Conservation (phyloP, 2,113 vertebrate species). For the Vulpes vulpes region DNA sequence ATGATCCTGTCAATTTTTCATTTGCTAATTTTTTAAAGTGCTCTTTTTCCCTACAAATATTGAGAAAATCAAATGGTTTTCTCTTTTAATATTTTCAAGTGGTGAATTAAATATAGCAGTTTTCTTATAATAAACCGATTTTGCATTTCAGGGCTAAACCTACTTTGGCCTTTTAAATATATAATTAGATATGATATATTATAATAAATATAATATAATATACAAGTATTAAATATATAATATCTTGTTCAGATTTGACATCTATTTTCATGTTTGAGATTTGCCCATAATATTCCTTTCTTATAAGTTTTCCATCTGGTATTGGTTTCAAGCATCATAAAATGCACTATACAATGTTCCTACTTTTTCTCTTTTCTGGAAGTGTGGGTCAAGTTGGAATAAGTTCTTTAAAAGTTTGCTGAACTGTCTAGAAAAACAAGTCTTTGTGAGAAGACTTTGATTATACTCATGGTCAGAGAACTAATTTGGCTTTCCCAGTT, state of each 20-base stretch:
- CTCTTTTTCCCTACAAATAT: background rate
- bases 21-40: background rate
- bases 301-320: background rate
- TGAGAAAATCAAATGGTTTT: background rate
- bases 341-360: background rate
- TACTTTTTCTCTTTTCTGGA: background rate
- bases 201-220: too few species aligned
- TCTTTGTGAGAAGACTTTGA: slow-evolving; percentile 4
- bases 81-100: background rate
- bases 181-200: background rate
- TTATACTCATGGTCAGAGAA: background rate
- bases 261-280: background rate
- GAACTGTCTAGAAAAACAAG: background rate
- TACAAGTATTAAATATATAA: background rate
- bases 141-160: background rate
- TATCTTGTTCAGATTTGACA: background rate
- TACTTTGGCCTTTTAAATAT: background rate
- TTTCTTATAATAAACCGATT: background rate
- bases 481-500: background rate
- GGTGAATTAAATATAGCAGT: background rate
- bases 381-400: background rate
- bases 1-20: background rate
- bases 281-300: background rate
- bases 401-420: slow-evolving; percentile 47
- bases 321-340: background rate